Evolutionary conservation across 1,140 invertebrate species (phyloP), one percentile per base, ranked within the genome.

Genomic region (Tachypleus tridentatus): DNA sequence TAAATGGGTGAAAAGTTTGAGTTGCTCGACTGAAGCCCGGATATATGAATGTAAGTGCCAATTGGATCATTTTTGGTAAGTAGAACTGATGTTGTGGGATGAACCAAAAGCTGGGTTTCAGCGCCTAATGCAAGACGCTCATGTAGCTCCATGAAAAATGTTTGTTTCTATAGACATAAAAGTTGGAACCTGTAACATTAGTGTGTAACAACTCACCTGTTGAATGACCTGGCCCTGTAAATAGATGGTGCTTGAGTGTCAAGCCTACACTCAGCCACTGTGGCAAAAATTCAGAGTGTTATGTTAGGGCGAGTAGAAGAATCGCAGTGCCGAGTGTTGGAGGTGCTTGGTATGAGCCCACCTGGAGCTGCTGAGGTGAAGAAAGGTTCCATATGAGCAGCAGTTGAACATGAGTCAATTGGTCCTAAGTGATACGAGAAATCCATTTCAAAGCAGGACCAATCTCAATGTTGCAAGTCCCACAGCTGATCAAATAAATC

Each of bases 51-150:
- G 57, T 48, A 78, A 82, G 84, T 84, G 82, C 83, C 83, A 81
- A 88, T 85, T 87, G 86, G 85, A 86, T 86, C 86, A 88, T 80
- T 88, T 89, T 89, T 88, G 86, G 87, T 89, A 88, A 88, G 86
- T 86, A 89, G 87, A 89, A 89, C 87, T 89, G 86, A 86, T 84
- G 87, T 80, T 89, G 87, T 82, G 85, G 85, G 86, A 88, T 87
- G 85, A 86, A 87, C 85, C 83, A 81, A 85, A 86, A 82, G 84
- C 80, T 74, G 81, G 72, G 72, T 73, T 79, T 73, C 68, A 73
- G 72, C 70, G 74, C 72, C 75, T 64, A 69, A 78, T 65, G 72
- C 64, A 49, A 62, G 51, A 65, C 80, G 83, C 84, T 84, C 79
- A 86, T 84, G 73, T 81, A 86, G 87, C 77, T 83, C 86, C 85